Conservation (phyloP, 1,140 invertebrate genomes). For the Marisa cornuarietis region DNA sequence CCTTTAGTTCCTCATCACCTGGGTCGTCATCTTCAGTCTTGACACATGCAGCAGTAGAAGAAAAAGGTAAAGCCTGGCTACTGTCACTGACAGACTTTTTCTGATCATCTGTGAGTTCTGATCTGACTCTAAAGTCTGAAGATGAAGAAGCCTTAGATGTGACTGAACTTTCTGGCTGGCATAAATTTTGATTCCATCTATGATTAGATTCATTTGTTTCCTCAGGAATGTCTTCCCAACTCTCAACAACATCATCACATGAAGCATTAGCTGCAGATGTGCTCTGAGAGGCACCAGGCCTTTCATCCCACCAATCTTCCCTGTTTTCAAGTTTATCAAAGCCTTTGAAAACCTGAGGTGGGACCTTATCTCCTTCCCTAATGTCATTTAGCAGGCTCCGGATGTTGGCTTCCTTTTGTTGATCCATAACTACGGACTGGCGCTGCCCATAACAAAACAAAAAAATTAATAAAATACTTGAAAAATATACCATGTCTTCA, state of each 20-base stretch:
- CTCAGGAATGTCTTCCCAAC: not conserved
- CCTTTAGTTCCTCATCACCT: constrained; percentile 6
- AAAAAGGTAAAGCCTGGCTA: not conserved
- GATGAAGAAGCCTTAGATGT: not conserved
- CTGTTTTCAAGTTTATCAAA: not conserved
- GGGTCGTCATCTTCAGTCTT: not conserved
- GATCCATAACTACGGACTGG: constrained; percentile 34
- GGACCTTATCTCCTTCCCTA: constrained; percentile 22
- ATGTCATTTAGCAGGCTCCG: constrained; percentile 42
- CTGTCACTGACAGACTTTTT: not conserved
- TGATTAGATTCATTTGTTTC: not conserved
- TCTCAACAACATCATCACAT: not conserved
- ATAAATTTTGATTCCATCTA: not conserved
- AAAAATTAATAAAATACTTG: not conserved
- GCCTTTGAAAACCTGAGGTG: constrained; percentile 22
- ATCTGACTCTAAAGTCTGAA: not conserved
- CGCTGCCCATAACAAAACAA: constrained; percentile 23
- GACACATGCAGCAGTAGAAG: too few species aligned
- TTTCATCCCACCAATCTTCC: constrained; percentile 3
- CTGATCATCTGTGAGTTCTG: not conserved
- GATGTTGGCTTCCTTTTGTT: constrained; percentile 37
- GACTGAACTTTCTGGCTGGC: not conserved
- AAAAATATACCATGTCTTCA: not conserved
- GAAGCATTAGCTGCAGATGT: too few species aligned
- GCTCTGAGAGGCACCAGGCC: not conserved